Conservation (phyloP, 2,888 invertebrate genomes). For the Hoplodrina blanda region DNA sequence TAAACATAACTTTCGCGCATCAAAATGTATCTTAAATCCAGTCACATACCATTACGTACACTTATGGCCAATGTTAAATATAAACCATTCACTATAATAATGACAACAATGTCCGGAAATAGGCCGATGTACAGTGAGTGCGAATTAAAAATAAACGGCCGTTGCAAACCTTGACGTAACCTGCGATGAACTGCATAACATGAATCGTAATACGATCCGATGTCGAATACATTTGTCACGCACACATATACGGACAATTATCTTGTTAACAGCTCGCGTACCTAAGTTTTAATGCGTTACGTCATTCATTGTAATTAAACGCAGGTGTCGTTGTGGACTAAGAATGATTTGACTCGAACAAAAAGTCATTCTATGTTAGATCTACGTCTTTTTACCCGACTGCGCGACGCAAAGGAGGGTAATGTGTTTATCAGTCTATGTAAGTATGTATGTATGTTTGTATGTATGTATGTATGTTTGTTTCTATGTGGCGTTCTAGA, state of each 20-base stretch:
- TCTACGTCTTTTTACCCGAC: neutral
- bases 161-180: conserved; percentile 64
- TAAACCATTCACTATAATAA: conserved; percentile 47
- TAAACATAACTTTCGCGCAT: neutral
- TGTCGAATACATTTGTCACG: conserved; percentile 55
- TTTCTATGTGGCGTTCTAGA: too few species aligned
- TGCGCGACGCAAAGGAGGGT: too few species aligned
- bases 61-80: conserved; percentile 36
- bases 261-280: conserved; percentile 58
- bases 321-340: conserved; percentile 43
- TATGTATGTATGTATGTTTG: too few species aligned
- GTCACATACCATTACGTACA: conserved; percentile 12
- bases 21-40: neutral
- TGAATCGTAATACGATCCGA: conserved; percentile 59
- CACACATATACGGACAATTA: conserved; percentile 47
- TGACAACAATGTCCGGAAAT: conserved; percentile 66
- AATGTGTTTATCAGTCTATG: too few species aligned
- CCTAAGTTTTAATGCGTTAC: conserved; percentile 46
- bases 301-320: conserved; percentile 54
- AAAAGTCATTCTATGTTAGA: neutral
- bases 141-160: conserved; percentile 60
- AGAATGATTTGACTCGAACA: neutral
- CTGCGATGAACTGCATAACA: conserved; percentile 62
- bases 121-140: conserved; percentile 55
- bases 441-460: too few species aligned